A percentile compares a stretch with the other conserved stretches of the same genome.
Evolutionary conservation across 2,113 vertebrate genomes (phyloP).

Genomic region (Neopipo cinnamomea): DNA sequence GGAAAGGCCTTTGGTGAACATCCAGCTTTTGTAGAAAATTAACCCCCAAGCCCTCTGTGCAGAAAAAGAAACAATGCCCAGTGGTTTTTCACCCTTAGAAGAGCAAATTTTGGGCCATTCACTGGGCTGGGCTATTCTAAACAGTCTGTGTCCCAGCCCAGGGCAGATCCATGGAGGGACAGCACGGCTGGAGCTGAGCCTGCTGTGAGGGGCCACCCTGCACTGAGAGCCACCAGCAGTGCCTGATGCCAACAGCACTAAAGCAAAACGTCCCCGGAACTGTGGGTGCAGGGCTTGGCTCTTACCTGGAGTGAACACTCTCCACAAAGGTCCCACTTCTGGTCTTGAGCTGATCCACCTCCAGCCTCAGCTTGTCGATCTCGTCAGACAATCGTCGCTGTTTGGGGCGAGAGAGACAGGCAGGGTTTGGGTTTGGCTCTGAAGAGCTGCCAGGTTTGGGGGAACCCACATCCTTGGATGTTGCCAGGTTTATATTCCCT

Average conservation of each 20-base stretch:
- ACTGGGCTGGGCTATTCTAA: not conserved
- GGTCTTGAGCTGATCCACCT: slow-evolving; percentile 93
- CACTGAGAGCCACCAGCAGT: not conserved
- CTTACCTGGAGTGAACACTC: slow-evolving; percentile 85
- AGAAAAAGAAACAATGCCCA: not conserved
- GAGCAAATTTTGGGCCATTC: not conserved
- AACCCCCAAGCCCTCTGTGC: not conserved
- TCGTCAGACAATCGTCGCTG: slow-evolving; percentile 92
- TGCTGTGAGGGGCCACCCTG: not conserved
- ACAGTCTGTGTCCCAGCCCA: not conserved
- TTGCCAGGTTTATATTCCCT: not conserved
- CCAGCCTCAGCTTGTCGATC: slow-evolving; percentile 91
- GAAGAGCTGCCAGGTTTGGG: not conserved
- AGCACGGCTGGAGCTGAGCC: not conserved
- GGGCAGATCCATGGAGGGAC: not conserved
- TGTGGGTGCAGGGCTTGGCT: not conserved
- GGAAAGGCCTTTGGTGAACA: not conserved
- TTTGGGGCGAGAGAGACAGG: not conserved
- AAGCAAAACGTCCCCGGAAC: not conserved
- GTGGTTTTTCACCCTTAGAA: not conserved
- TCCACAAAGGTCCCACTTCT: slow-evolving; percentile 87
- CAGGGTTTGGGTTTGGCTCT: not conserved
- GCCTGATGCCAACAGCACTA: not conserved
- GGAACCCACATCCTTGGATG: not conserved
- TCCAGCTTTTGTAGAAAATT: not conserved